Conservation (phyloP, 1,140 invertebrate species). For the Muscidifurax raptorellus region DNA sequence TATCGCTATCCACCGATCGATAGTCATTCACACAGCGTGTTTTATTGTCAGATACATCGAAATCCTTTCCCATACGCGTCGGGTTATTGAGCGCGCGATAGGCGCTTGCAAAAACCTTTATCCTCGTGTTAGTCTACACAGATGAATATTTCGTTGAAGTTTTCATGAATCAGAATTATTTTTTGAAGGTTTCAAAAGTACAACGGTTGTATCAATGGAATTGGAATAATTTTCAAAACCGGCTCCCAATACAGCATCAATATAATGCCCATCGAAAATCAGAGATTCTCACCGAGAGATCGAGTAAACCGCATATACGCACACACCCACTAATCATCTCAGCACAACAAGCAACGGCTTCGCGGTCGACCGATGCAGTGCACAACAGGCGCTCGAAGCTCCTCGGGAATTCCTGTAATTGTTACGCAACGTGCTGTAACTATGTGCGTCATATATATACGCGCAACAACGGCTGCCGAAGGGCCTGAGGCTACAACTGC, state of each 20-base stretch:
- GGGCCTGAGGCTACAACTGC: neutral
- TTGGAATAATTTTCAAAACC: too few relatives aligned
- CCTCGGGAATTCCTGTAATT: neutral
- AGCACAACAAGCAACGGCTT: neutral
- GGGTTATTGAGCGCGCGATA: neutral
- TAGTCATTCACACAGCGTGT: neutral
- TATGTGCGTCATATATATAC: neutral
- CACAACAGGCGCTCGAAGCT: neutral
- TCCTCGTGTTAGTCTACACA: neutral
- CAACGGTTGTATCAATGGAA: too few relatives aligned
- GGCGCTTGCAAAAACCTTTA: neutral
- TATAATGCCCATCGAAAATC: neutral
- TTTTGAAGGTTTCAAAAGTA: neutral
- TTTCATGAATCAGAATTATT: neutral
- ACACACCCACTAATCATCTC: neutral
- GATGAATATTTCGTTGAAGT: neutral
- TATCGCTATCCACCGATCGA: neutral
- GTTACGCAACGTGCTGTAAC: neutral
- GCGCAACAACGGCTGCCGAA: neutral
- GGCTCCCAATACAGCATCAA: too few relatives aligned
- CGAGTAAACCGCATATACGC: neutral
- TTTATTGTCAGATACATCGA: neutral
- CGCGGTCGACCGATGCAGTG: neutral
- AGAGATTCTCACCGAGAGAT: neutral
- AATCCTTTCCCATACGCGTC: neutral